Base-by-base conservation (phyloP, 1,140 invertebrate genomes). In the Maconellicoccus hirsutus region DNA sequence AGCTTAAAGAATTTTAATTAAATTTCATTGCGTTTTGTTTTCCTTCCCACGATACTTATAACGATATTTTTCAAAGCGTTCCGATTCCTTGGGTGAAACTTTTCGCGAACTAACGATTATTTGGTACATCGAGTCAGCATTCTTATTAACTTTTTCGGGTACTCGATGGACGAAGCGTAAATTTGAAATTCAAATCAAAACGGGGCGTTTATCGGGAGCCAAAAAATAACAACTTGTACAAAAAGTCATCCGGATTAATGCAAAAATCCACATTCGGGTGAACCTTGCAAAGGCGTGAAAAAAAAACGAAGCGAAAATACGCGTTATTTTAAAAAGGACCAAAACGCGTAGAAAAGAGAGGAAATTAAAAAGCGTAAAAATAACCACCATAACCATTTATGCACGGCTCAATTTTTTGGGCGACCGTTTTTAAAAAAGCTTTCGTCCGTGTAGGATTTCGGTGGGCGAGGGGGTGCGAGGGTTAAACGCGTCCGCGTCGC, bases 1-100 rank as follows among this genome's bases (percentile, higher is more conserved):
- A 52, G 42, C 42, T 52, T 52, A 52, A 52, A 52, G 42, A 52
- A 52, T 52, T 52, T 52, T 52, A 52, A 52, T 52, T 52, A 52
- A 52, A 52, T 52, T 52, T 52, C 42, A 52, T 52, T 52, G 42
- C 42, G 42, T 52, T 52, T 52, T 52, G 42, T 52, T 52, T 52
- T 16, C 6, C 42, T 52, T 52, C 42, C 42, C 42, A 52, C 42
- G 42, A 19, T 52, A 52, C 42, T 52, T 52, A 52, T 16, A 52
- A 19, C 42, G 10, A 52, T 52, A 52, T 52, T 52, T 52, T 16
- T 8, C 42, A 4, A 16, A 52, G 42, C 42, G 42, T 52, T 52
- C n/a, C 6, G n/a, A 8, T 52, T 16, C 12, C n/a, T 52, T 52
- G 42, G 12, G 12, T 52, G n/a, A 52, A 52, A 52, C 42, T 52